phyloP scores from a whole-genome alignment of 2,113 vertebrate species.

The Salvelinus sp. region DNA sequence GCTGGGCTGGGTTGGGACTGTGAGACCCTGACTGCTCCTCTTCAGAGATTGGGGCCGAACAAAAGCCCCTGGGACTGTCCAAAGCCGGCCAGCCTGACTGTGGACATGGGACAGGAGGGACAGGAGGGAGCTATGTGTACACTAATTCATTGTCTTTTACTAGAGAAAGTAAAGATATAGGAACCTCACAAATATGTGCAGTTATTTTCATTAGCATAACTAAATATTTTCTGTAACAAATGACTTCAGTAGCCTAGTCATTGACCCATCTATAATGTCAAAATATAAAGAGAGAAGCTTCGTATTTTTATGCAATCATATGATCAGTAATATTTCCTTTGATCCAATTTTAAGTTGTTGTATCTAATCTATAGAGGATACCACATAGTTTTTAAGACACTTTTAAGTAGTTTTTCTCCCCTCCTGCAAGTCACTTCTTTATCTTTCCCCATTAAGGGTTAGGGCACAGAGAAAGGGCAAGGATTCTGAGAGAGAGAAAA shows the following conservation, averaged over 20 bases:
- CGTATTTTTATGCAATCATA: background rate
- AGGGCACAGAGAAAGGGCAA: constrained; percentile 23
- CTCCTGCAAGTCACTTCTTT: constrained; percentile 14
- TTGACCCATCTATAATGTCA: background rate
- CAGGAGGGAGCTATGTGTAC: background rate
- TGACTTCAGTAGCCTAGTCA: background rate
- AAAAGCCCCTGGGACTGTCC: constrained; percentile 62
- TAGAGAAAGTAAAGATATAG: background rate
- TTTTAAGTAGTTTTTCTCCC: constrained; percentile 5
- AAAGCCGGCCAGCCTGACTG: constrained; percentile 28
- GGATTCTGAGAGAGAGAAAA: constrained; percentile 46
- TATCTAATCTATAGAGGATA: background rate
- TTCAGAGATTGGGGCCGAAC: constrained; percentile 64
- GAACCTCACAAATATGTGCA: background rate
- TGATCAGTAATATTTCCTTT: background rate
- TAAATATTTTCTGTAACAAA: background rate
- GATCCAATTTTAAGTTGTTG: background rate
- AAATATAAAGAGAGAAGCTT: background rate
- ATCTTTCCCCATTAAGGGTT: constrained; percentile 31
- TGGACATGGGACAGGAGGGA: constrained; percentile 17
- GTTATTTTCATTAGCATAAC: background rate
- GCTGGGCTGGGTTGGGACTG: constrained; percentile 65
- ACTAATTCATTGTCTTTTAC: constrained; percentile 43
- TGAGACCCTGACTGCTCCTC: constrained; percentile 67
- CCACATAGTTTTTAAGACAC: background rate